Percentiles rank a stretch among this genome's conserved stretches.
These are phyloP conservation scores for Malthinus seriepunctatus DNA, from an alignment of 2,888 invertebrate genomes.

Conservation along the genomic window DNA sequence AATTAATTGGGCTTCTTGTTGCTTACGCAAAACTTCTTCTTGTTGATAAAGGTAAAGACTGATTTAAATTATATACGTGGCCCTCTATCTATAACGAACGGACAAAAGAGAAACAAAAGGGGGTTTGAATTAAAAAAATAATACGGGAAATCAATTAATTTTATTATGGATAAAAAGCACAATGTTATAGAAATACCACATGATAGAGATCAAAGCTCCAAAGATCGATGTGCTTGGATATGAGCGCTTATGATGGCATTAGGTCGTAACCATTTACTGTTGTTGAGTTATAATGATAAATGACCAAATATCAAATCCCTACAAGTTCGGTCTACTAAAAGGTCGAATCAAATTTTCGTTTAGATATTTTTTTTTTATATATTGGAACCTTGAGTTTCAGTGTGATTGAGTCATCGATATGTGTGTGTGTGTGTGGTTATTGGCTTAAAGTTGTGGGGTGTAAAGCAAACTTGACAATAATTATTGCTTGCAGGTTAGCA, in stretches of 20 bases:
- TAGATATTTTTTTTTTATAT: slow-evolving; percentile 17
- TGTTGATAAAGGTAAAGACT: no score
- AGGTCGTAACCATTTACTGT: slow-evolving; percentile 19
- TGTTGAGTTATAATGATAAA: slow-evolving; percentile 27
- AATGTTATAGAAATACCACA: slow-evolving; percentile 18
- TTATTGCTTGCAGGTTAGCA: no score
- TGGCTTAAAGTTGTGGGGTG: no score
- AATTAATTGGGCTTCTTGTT: no score
- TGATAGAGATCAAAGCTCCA: slow-evolving; percentile 21
- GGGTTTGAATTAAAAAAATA: slow-evolving; percentile 10
- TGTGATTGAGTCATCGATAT: no score
- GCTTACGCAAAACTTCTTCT: no score
- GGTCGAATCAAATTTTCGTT: slow-evolving; percentile 19
- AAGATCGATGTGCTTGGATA: slow-evolving; percentile 23
- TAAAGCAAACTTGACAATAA: no score
- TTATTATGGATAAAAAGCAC: slow-evolving; percentile 16
- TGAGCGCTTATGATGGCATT: slow-evolving; percentile 12
- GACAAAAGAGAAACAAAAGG: background rate
- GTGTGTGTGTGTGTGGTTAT: no score
- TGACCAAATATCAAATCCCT: slow-evolving; percentile 21
- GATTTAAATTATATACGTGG: no score
- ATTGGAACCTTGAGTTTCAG: no score
- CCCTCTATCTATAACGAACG: no score
- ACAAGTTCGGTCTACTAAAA: slow-evolving; percentile 16
- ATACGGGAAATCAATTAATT: slow-evolving; percentile 18